Conservation (phyloP, 2,113 vertebrate species). For the Crotalus helleri region DNA sequence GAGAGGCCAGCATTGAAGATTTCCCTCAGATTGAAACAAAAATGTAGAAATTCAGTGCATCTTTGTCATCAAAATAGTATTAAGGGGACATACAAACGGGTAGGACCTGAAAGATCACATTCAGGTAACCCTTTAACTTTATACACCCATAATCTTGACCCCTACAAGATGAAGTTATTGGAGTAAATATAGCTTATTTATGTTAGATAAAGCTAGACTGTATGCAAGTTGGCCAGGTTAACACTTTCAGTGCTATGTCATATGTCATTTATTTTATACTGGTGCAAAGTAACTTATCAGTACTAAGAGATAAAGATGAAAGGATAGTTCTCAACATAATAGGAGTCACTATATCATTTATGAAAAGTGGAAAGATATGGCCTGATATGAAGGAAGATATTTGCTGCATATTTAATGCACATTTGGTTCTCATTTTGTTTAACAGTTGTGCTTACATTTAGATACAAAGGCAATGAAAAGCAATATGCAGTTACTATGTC, state of each 20-base stretch:
- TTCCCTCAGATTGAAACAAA: background rate
- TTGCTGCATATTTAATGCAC: background rate
- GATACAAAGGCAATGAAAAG: background rate
- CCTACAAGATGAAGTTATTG: background rate
- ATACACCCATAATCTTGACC: background rate
- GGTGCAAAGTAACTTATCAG: slow-evolving; percentile 1
- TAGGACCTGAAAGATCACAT: background rate
- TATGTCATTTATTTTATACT: background rate
- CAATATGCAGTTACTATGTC: background rate
- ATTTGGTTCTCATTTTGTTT: background rate
- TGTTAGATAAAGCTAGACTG: background rate
- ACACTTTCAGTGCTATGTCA: background rate
- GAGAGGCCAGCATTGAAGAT: background rate
- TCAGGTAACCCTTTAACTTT: background rate
- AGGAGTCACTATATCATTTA: background rate
- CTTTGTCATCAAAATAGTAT: background rate
- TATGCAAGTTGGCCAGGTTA: background rate
- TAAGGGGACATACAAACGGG: background rate
- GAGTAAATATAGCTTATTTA: background rate
- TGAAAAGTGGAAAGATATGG: background rate
- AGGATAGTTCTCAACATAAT: background rate
- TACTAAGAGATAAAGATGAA: background rate
- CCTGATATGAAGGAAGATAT: background rate
- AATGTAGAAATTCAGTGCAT: background rate
- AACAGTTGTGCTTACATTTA: background rate